Percentiles rank a stretch among this genome's conserved stretches.
These are phyloP conservation scores for Margaritifera margaritifera DNA, from an alignment of 2,888 invertebrate species.

Conservation along the genomic window DNA sequence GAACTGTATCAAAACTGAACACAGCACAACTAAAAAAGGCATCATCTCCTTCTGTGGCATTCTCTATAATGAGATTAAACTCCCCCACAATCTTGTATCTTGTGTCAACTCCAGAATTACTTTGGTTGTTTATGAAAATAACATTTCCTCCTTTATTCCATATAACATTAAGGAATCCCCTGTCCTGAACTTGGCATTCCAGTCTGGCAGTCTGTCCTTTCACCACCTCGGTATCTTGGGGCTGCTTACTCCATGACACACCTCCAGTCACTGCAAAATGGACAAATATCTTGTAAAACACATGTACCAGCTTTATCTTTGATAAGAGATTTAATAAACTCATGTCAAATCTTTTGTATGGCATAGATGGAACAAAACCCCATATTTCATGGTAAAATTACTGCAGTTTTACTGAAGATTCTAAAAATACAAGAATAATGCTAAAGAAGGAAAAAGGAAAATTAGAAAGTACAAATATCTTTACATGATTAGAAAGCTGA, in stretches of 20 bases:
- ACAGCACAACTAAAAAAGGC: conserved; percentile 42
- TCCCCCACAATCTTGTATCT: conserved; percentile 35
- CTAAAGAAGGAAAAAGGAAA: no score
- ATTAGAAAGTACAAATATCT: no score
- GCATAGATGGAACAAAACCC: no score
- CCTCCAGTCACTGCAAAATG: conserved; percentile 6
- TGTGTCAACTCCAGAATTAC: conserved; percentile 12
- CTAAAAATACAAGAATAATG: no score
- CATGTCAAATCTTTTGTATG: no score
- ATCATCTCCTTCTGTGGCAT: conserved; percentile 41
- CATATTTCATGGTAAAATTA: no score
- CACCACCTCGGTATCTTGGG: conserved; percentile 21
- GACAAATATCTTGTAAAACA: no score
- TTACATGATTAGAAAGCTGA: no score
- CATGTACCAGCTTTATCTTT: no score
- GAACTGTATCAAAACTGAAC: conserved; percentile 33
- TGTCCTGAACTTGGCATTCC: conserved; percentile 28
- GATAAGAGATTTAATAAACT: no score
- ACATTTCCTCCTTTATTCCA: conserved; percentile 36
- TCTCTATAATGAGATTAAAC: conserved; percentile 42
- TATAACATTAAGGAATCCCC: conserved; percentile 7
- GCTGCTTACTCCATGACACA: conserved; percentile 22
- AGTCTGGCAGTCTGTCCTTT: conserved; percentile 39
- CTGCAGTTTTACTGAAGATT: no score
- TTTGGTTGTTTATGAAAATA: conserved; percentile 37